Conservation (phyloP, 2,113 vertebrate species). For the Crotalus horridus region DNA sequence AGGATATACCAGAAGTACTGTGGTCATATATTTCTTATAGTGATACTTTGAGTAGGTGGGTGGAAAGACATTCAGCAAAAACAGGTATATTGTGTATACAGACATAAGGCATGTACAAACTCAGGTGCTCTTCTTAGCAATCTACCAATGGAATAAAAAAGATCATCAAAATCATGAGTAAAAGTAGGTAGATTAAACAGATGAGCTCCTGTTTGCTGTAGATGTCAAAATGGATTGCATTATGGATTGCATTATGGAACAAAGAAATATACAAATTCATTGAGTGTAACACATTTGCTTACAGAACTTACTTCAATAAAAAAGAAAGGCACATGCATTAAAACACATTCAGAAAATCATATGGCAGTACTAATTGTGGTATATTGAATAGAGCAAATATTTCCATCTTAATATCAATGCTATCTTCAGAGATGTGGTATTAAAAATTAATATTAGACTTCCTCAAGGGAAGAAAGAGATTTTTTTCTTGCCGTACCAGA, state of each 20-base stretch:
- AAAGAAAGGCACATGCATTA: background rate
- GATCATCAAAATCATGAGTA: background rate
- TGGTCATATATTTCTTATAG: background rate
- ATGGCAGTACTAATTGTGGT: background rate
- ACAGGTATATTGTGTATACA: background rate
- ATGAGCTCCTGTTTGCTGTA: background rate
- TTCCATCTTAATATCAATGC: background rate
- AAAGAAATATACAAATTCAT: background rate
- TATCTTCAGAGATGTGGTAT: background rate
- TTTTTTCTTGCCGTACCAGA: background rate
- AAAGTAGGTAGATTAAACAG: constrained; percentile 3
- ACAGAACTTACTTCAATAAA: background rate
- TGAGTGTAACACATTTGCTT: background rate
- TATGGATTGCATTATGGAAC: background rate
- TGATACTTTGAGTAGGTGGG: background rate
- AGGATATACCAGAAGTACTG: background rate
- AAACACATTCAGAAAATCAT: background rate
- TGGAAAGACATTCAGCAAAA: background rate
- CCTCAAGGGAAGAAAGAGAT: background rate
- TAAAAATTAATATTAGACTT: background rate
- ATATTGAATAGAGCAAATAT: background rate
- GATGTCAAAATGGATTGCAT: background rate
- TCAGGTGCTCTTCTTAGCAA: constrained; percentile 1
- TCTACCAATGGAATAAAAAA: background rate
- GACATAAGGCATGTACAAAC: background rate